phyloP scores from a whole-genome alignment of 2,888 invertebrate species.

The Cremastinae sp. region DNA sequence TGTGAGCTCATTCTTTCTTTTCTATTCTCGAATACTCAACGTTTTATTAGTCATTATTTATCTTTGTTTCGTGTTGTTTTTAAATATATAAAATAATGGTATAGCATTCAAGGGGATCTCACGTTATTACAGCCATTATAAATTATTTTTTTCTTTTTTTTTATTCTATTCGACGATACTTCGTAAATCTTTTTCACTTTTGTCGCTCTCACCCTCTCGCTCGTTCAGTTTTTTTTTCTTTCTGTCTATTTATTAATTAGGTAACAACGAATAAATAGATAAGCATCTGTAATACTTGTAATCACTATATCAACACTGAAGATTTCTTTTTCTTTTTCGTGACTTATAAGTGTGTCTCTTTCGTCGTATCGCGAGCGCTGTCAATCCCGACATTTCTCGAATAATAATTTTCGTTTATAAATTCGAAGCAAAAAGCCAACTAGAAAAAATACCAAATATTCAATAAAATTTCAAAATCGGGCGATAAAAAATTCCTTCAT shows the following conservation, averaged over 20 bases:
- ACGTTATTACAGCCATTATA: slow-evolving; percentile 75
- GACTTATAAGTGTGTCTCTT: slow-evolving; percentile 61
- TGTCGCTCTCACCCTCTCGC: slow-evolving; percentile 24
- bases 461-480: slow-evolving; percentile 20
- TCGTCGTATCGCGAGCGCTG: slow-evolving; percentile 41
- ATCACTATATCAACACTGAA: slow-evolving; percentile 77
- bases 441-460: slow-evolving; percentile 16
- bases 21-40: slow-evolving; percentile 69
- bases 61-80: slow-evolving; percentile 52
- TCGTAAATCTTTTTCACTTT: slow-evolving; percentile 48
- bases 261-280: slow-evolving; percentile 79
- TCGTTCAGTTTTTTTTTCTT: slow-evolving; percentile 64
- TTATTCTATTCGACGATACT: slow-evolving; percentile 73
- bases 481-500: slow-evolving; percentile 4
- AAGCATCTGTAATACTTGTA: slow-evolving; percentile 77
- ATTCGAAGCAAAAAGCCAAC: slow-evolving; percentile 2
- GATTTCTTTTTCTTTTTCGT: slow-evolving; percentile 68
- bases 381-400: slow-evolving; percentile 8
- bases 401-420: slow-evolving; percentile 26
- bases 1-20: slow-evolving; percentile 40
- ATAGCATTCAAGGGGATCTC: slow-evolving; percentile 75
- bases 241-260: slow-evolving; percentile 75
- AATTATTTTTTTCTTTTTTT: slow-evolving; percentile 74
- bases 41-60: slow-evolving; percentile 71
- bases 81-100: slow-evolving; percentile 75